These are phyloP conservation scores for Chouioia cunea DNA, from an alignment of 2,888 invertebrate species.

Conservation along the genomic window DNA sequence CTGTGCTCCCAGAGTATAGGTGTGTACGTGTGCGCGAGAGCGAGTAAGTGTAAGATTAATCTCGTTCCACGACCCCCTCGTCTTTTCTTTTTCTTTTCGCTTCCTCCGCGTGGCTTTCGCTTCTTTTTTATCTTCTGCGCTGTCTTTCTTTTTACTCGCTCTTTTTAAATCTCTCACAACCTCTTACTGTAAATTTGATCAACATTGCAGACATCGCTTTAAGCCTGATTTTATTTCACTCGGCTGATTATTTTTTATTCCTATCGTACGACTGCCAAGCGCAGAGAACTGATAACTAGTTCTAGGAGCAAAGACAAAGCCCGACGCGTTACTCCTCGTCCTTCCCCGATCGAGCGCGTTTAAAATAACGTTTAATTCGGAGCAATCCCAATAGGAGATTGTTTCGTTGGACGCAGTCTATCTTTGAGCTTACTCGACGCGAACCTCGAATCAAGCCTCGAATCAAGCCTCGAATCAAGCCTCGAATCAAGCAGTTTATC, in stretches of 20 bases:
- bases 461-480: slow-evolving; percentile 1
- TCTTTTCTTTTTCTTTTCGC: slow-evolving; percentile 20
- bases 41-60: slow-evolving; percentile 33
- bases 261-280: too few species aligned
- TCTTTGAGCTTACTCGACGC: slow-evolving; percentile 2
- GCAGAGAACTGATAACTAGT: too few species aligned
- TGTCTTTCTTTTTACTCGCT: slow-evolving; percentile 5
- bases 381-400: too few species aligned
- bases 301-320: too few species aligned
- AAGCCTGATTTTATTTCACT: too few species aligned
- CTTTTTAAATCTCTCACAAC: slow-evolving; percentile 5
- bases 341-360: neutral
- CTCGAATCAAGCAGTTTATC: slow-evolving; percentile 6
- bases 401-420: neutral
- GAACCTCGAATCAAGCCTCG: slow-evolving; percentile 5
- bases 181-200: slow-evolving; percentile 11
- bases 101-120: slow-evolving; percentile 33
- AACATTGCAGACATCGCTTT: slow-evolving; percentile 8
- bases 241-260: too few species aligned
- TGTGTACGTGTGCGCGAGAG: neutral
- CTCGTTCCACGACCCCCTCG: slow-evolving; percentile 31
- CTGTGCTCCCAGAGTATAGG: neutral
- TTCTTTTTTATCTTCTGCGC: slow-evolving; percentile 13
- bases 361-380: too few species aligned
- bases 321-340: too few species aligned